A percentile compares a stretch with the other conserved stretches of the same genome.
Evolutionary conservation across 2,888 invertebrate species (phyloP).

Genomic region (Oegoconia quadripuncta): DNA sequence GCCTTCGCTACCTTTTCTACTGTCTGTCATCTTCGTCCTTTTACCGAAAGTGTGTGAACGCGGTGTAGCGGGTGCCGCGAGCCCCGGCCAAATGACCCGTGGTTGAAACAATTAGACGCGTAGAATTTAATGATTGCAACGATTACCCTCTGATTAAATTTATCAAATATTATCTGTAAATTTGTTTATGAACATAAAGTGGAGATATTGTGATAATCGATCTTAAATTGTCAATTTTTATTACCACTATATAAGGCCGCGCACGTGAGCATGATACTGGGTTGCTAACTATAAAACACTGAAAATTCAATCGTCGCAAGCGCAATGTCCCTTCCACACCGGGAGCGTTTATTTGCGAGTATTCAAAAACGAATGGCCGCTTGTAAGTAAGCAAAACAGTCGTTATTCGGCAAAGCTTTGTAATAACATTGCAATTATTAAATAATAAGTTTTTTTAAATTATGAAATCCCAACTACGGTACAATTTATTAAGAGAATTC

Average conservation of each 20-base stretch:
- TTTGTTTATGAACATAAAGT: neutral
- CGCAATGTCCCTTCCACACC: too few relatives aligned
- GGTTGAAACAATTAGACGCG: neutral
- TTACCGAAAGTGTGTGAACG: neutral
- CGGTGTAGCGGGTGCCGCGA: slow-evolving; percentile 1
- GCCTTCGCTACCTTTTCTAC: slow-evolving; percentile 14
- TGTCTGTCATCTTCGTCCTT: slow-evolving; percentile 21
- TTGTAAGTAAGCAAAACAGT: too few relatives aligned
- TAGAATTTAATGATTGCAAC: neutral
- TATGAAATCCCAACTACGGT: too few relatives aligned
- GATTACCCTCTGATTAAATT: neutral
- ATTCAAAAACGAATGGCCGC: too few relatives aligned
- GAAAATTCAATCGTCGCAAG: neutral
- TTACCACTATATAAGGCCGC: neutral
- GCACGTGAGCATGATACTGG: neutral
- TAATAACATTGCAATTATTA: too few relatives aligned
- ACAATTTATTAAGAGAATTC: too few relatives aligned
- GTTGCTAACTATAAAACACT: neutral
- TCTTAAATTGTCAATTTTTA: neutral
- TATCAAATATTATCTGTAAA: neutral
- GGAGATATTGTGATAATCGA: neutral
- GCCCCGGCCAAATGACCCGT: neutral
- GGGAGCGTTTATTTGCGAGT: too few relatives aligned
- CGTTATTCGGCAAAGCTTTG: too few relatives aligned
- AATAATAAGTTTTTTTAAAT: too few relatives aligned